Conservation (phyloP, 2,113 vertebrate species). For the Hydropotes inermis region DNA sequence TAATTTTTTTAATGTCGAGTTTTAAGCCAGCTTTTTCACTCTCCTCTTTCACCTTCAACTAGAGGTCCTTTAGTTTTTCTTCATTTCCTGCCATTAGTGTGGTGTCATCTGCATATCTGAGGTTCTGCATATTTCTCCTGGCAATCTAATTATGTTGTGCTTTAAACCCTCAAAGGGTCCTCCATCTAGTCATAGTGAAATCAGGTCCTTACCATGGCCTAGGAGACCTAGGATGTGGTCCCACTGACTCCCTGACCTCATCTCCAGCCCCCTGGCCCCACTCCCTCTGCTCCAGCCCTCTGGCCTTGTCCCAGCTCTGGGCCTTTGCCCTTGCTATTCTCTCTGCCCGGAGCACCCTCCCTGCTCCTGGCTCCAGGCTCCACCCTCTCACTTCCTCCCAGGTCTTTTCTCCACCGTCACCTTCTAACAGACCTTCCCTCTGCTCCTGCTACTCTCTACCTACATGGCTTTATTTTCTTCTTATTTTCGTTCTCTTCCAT, state of each 20-base stretch:
- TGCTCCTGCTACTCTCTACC: not conserved
- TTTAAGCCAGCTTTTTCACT: not conserved
- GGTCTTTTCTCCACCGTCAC: not conserved
- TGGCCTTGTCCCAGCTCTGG: not conserved
- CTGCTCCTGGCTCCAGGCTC: not conserved
- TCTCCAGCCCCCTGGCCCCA: not conserved
- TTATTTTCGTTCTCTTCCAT: not conserved
- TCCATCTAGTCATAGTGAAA: not conserved
- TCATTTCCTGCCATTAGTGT: not conserved
- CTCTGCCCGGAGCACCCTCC: not conserved
- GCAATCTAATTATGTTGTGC: not conserved
- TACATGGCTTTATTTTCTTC: not conserved
- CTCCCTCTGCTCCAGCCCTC: not conserved
- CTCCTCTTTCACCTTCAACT: not conserved
- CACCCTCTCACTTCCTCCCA: not conserved
- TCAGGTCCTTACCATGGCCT: not conserved
- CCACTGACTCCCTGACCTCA: not conserved
- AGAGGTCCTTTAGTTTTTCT: not conserved
- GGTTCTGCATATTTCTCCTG: not conserved
- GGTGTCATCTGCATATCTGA: not conserved
- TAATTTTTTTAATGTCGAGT: not conserved
- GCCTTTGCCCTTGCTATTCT: too few relatives aligned
- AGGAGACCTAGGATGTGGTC: not conserved
- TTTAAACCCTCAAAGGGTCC: not conserved
- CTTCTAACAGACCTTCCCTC: not conserved